Conservation (phyloP, 2,113 vertebrate genomes). For the Myotis davidii region DNA sequence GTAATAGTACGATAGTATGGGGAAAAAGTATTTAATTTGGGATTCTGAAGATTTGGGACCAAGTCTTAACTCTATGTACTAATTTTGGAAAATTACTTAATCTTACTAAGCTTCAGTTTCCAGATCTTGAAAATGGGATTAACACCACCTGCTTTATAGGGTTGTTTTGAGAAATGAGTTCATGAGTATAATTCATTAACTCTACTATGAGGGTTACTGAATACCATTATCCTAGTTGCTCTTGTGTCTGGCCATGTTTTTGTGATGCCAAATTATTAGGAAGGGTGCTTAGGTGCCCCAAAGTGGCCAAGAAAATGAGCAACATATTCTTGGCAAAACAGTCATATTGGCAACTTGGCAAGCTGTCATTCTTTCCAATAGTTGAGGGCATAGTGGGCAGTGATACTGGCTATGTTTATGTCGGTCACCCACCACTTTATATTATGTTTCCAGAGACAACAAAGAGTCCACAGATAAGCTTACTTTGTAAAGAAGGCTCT, state of each 20-base stretch:
- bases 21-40: neutral
- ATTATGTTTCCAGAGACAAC: constrained; percentile 60
- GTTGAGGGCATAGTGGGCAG: fast-evolving
- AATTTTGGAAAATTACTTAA: constrained; percentile 51
- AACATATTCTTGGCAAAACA: neutral
- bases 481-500: neutral
- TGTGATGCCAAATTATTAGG: neutral
- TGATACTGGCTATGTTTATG: neutral
- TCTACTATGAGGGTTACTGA: neutral
- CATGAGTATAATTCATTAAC: neutral
- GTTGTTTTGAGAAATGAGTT: constrained; percentile 41
- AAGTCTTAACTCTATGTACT: constrained; percentile 15
- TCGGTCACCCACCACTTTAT: neutral
- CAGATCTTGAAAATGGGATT: constrained; percentile 44
- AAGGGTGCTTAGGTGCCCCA: neutral
- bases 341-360: neutral
- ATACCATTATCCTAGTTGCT: neutral
- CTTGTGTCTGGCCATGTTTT: neutral
- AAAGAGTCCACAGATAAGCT: neutral
- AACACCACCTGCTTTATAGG: neutral
- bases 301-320: neutral
- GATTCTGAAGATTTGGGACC: neutral
- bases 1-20: neutral
- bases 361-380: neutral
- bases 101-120: constrained; percentile 15